Evolutionary conservation across 2,113 vertebrate species (phyloP).

Genomic region (Cathartes aura): DNA sequence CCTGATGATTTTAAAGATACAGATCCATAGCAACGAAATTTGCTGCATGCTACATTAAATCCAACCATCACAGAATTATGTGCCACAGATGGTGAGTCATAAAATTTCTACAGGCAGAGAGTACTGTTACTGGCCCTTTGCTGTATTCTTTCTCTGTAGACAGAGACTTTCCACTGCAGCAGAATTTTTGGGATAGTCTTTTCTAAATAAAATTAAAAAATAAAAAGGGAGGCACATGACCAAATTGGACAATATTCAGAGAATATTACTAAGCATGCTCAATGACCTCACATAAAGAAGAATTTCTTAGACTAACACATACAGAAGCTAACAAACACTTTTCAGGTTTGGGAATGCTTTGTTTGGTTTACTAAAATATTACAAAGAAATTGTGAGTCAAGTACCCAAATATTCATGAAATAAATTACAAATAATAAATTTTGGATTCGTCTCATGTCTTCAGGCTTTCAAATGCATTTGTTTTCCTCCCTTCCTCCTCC

Average conservation of each 20-base stretch:
- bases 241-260: background rate
- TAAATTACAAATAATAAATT: background rate
- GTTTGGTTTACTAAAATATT: background rate
- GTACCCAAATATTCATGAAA: background rate
- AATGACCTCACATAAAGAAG: background rate
- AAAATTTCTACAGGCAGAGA: background rate
- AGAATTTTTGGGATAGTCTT: background rate
- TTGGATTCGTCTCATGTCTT: background rate
- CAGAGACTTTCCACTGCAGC: background rate
- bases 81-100: background rate
- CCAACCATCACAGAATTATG: background rate
- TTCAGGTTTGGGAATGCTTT: background rate
- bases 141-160: background rate
- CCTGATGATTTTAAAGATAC: background rate
- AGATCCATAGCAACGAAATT: background rate
- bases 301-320: background rate
- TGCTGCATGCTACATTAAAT: background rate
- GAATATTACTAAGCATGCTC: background rate
- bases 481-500: background rate
- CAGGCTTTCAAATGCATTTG: background rate
- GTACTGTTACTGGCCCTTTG: background rate
- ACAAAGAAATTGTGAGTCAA: background rate
- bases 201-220: background rate
- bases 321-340: background rate
- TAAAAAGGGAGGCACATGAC: background rate